Base-by-base conservation (phyloP, 1,140 invertebrate species). In the Euschistus heros region DNA sequence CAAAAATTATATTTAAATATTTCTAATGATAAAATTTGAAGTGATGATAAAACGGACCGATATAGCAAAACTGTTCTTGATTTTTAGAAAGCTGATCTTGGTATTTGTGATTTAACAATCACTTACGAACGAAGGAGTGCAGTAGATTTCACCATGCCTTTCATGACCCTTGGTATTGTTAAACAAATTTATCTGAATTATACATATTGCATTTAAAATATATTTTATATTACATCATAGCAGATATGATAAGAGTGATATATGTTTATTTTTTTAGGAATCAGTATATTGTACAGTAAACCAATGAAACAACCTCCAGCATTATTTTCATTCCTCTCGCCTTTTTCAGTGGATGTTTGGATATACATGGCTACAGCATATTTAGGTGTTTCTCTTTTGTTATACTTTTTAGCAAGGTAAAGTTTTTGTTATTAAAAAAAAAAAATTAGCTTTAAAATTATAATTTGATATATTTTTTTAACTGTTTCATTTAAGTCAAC, bases 81-180 rank as follows among this genome's bases (percentile, higher is more conserved):
- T 67, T 79, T 80, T 52, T 74, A 93, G 87, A 88, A 88, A 79
- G 92, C 91, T n/a, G 93, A 97, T 78, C 76, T 96, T 24, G 93
- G 90, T 0, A 86, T 96, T 63, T 94, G 89, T 67, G 94, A 95
- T 75, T 75, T 97, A 42, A 95, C 93, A 0, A 96, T 97, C 68
- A 97, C 91, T 1, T 90, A 87, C 66, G 86, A 89, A 26, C 76
- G 94, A 44, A 83, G 91, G 68, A 81, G 82, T 67, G 87, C 82
- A 2, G 91, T 95, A 0, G 92, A 95, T 72, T 95, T 95, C 71
- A 91, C 89, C 0, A 86, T 87, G 73, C 92, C 92, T 0, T 95
- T 94, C 70, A 94, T 94, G 91, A 88, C 88, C 69, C 73, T 92
- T 0, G 89, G 86, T 81, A 76, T 74, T 54, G 8, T 26, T 15